Base-by-base conservation (phyloP, 2,797 vertebrate genomes). In the Trematocara caparti region DNA sequence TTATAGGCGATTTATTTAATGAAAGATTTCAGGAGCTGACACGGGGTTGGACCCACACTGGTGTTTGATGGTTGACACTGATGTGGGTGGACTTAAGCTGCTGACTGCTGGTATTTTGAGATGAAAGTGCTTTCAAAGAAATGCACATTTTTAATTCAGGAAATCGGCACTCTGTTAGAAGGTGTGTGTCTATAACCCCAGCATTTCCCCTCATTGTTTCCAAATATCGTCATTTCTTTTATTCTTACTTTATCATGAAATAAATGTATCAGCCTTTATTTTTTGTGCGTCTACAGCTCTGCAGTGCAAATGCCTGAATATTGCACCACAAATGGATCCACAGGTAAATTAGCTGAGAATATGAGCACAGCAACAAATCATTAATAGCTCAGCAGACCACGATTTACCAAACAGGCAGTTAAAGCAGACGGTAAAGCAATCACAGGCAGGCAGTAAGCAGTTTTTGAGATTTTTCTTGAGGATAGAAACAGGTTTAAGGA, bases 1-100 rank as follows among this genome's bases (percentile, higher is more conserved):
- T 81, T 43, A 34, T 66, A 11, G 77, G 57, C 14, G 13, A 45
- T 81, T 85, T 76, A 62, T 85, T 84, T 24, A 80, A 87, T 79
- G 45, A 75, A 75, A 78, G 66, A 86, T 78, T 55, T 47, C 2
- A 3, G 9, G 17, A 75, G 34, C 4, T 6, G 30, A 49, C 76
- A 1, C 12, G 1, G 53, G 48, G 40, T n/a, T 12, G 78, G 59
- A 50, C 59, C 38, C 13, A 13, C 57, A 14, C 21, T 19, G 9
- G 66, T 0, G 47, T 72, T 64, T 43, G 76, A 74, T 38, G 19
- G 80, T 34, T 75, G 85, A 49, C 19, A 43, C 14, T 75, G 76
- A 74, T 32, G 73, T 30, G 13, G 49, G 53, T 8, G 59, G 53
- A 55, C 2, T 10, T 47, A 19, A 59, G 73, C 62, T 53, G 78